phyloP scores from a whole-genome alignment of 2,797 vertebrate species.

The Malurus splendens region DNA sequence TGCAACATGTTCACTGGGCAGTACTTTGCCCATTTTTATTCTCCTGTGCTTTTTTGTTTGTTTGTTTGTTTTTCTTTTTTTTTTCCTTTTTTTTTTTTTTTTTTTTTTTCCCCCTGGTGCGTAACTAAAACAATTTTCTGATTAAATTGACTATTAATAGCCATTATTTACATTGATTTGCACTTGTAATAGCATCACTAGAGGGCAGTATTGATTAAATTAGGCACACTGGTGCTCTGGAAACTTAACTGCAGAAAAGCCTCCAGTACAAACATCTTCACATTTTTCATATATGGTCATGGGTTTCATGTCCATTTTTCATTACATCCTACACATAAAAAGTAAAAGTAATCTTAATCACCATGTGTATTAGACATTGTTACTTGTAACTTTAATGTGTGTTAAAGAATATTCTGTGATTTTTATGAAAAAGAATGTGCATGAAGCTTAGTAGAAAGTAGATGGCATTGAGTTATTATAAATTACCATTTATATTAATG shows the following conservation, averaged over 20 bases:
- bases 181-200: conserved; percentile 42
- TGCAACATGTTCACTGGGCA: not conserved
- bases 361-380: not conserved
- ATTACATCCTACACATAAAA: not conserved
- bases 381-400: not conserved
- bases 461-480: not conserved
- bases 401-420: not conserved
- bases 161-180: conserved; percentile 4
- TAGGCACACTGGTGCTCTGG: not conserved
- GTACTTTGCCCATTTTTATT: not conserved
- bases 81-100: not conserved
- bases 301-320: not conserved
- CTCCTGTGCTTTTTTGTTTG: not conserved
- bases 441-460: not conserved
- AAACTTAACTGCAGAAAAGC: not conserved
- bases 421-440: not conserved
- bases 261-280: not conserved
- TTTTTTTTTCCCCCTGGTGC: not conserved
- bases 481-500: not conserved
- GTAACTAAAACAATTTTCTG: not conserved
- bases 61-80: not conserved
- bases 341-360: not conserved
- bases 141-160: not conserved
- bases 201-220: conserved; percentile 60
- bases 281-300: not conserved